These are phyloP conservation scores for Colistium nudipinnis DNA, from an alignment of 2,113 vertebrate species.

Conservation along the genomic window DNA sequence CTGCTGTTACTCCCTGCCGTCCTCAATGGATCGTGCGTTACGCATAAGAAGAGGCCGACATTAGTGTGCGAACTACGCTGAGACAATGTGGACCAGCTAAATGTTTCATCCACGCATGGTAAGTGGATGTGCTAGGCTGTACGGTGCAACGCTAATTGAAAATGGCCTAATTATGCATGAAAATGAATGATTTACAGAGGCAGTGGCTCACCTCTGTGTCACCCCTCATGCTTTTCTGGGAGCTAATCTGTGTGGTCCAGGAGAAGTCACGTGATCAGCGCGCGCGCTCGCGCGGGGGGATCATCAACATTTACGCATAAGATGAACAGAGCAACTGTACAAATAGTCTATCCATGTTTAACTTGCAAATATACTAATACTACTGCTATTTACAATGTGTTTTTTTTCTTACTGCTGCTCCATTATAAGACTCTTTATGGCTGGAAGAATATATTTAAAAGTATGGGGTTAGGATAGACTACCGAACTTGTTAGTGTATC, in stretches of 20 bases:
- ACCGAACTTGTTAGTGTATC: too few species aligned
- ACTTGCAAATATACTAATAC: neutral
- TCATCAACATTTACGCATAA: neutral
- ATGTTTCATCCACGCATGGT: constrained; percentile 37
- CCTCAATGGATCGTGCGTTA: constrained; percentile 53
- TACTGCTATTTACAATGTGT: too few species aligned
- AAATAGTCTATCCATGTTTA: neutral
- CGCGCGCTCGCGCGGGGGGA: neutral
- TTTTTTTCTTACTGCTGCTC: neutral
- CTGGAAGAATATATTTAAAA: too few species aligned
- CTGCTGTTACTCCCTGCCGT: constrained; percentile 36
- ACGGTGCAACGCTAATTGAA: constrained; percentile 49
- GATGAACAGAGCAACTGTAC: neutral
- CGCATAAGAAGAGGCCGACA: constrained; percentile 50
- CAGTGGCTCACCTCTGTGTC: constrained; percentile 62
- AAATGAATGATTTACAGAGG: constrained; percentile 67
- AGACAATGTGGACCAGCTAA: constrained; percentile 22
- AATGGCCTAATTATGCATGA: constrained; percentile 50
- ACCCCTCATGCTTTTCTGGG: constrained; percentile 36
- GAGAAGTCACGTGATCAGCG: constrained; percentile 23
- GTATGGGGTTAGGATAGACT: too few species aligned
- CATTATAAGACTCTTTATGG: neutral
- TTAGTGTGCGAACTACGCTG: constrained; percentile 10
- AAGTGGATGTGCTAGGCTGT: constrained; percentile 12
- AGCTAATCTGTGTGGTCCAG: constrained; percentile 20